Evolutionary conservation across 2,113 vertebrate species (phyloP).

Genomic region (Mobula hypostoma): DNA sequence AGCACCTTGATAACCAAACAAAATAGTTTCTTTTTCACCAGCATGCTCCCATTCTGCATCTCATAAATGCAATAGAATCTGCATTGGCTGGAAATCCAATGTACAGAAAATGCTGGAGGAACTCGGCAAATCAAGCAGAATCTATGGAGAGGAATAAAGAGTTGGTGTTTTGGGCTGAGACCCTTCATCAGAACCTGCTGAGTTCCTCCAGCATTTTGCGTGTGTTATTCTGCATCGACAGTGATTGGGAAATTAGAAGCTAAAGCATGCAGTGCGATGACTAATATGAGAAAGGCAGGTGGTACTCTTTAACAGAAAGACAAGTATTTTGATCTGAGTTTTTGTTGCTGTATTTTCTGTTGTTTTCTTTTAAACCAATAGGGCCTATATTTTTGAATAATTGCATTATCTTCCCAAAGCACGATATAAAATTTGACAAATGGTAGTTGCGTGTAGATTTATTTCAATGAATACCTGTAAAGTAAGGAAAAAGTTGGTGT

Average conservation of each 20-base stretch:
- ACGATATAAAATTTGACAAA: background rate
- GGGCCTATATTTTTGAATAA: background rate
- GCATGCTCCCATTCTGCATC: background rate
- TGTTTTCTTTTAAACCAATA: background rate
- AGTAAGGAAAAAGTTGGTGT: constrained; percentile 40
- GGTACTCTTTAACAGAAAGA: background rate
- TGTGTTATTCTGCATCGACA: background rate
- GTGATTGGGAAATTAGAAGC: background rate
- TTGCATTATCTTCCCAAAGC: background rate
- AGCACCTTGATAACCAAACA: background rate
- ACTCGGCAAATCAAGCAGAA: too few relatives aligned
- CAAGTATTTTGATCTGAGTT: background rate
- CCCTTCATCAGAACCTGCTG: too few relatives aligned
- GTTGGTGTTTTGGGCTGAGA: too few relatives aligned
- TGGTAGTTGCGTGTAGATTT: background rate
- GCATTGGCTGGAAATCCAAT: too few relatives aligned
- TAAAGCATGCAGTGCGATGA: background rate
- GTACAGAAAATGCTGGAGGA: too few relatives aligned
- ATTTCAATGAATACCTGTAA: background rate
- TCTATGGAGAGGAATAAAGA: too few relatives aligned
- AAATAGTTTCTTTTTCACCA: background rate
- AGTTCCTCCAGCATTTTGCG: too few relatives aligned
- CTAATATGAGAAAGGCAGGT: background rate
- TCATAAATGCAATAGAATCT: too few relatives aligned
- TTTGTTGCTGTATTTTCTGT: background rate